Evolutionary conservation across 2,113 vertebrate genomes (phyloP).

Genomic region (Vanacampus margaritifer): DNA sequence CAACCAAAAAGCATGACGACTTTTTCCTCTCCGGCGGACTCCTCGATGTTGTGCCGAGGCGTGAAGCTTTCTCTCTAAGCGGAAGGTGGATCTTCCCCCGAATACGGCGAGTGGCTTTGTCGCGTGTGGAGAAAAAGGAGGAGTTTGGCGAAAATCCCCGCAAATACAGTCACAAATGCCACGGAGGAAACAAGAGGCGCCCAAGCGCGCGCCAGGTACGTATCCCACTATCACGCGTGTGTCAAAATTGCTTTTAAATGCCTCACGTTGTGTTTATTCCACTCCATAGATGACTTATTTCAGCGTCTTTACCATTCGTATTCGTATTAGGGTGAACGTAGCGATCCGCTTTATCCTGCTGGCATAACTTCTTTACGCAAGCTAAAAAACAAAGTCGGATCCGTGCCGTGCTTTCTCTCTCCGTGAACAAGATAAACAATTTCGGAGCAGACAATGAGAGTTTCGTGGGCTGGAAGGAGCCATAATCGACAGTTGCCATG

Average conservation of each 20-base stretch:
- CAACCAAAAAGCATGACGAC: constrained; percentile 48
- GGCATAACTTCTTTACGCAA: constrained; percentile 59
- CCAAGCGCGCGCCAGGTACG: constrained; percentile 94
- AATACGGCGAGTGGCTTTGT: constrained; percentile 71
- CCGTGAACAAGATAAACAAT: constrained; percentile 73
- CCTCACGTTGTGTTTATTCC: constrained; percentile 47
- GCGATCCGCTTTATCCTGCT: background rate
- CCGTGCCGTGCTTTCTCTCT: constrained; percentile 7
- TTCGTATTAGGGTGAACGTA: background rate
- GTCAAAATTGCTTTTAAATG: constrained; percentile 17
- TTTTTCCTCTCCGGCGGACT: constrained; percentile 57
- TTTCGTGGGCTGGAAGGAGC: constrained; percentile 81
- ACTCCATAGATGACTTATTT: constrained; percentile 25
- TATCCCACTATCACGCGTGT: constrained; percentile 33
- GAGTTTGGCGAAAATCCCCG: constrained; percentile 66
- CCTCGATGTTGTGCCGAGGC: constrained; percentile 70
- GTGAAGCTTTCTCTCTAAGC: constrained; percentile 62
- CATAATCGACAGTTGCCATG: constrained; percentile 92
- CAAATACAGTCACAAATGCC: constrained; percentile 77
- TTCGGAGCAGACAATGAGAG: constrained; percentile 77
- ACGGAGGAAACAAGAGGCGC: constrained; percentile 98
- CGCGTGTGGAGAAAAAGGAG: constrained; percentile 52
- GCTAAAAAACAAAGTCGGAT: constrained; percentile 13
- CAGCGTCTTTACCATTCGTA: background rate
- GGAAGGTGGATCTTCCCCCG: constrained; percentile 78